Percentiles rank a stretch among this genome's conserved stretches.
Conservation (phyloP, 2,113 vertebrate genomes). For the Ancistrus triradiatus region DNA sequence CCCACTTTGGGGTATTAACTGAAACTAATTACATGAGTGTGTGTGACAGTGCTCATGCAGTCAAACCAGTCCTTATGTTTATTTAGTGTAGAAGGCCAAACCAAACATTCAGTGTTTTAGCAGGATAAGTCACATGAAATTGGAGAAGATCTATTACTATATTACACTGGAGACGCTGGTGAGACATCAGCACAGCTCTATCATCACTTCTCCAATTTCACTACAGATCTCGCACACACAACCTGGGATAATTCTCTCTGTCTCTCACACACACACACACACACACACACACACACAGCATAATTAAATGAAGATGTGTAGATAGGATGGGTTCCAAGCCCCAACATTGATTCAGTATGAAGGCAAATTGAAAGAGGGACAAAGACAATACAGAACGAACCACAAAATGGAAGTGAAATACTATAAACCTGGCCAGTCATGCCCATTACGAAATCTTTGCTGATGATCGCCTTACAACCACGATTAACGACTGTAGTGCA, state of each 20-base stretch:
- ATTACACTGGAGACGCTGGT: conserved; percentile 22
- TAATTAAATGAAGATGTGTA: conserved; percentile 41
- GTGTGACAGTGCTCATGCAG: no score
- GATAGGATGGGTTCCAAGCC: conserved; percentile 24
- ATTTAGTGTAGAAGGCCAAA: not conserved
- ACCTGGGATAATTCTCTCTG: conserved; percentile 13
- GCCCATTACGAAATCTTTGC: no score
- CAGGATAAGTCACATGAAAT: conserved; percentile 8
- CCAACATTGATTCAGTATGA: conserved; percentile 33
- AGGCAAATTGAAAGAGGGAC: conserved; percentile 25
- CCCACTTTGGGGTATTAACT: no score
- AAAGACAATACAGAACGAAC: no score
- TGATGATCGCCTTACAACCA: no score
- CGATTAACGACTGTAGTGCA: no score
- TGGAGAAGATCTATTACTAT: conserved; percentile 34
- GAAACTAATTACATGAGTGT: no score
- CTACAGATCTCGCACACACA: conserved; percentile 24
- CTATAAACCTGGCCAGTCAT: not conserved
- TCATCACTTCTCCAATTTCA: conserved; percentile 38
- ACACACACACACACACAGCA: conserved; percentile 28
- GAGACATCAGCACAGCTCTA: conserved; percentile 12
- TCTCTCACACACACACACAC: conserved; percentile 3
- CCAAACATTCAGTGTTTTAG: not conserved
- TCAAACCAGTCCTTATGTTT: no score
- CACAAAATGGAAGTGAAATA: not conserved